Base-by-base conservation (phyloP, 2,113 vertebrate genomes). In the Clarias gariepinus region DNA sequence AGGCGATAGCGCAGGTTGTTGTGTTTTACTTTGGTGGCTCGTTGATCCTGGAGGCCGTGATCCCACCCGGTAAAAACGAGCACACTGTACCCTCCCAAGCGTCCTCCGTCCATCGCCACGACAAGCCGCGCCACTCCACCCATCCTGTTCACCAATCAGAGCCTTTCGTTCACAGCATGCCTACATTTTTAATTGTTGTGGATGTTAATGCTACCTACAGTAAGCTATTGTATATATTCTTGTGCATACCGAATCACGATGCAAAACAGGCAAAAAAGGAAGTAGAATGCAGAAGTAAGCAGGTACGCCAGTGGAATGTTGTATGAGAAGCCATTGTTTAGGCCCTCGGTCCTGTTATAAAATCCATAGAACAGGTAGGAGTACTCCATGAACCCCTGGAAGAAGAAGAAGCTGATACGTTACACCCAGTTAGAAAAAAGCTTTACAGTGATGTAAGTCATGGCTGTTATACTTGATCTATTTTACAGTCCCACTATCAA, bases 311-410 rank as follows among this genome's bases (percentile, higher is more conserved):
- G 71, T 0, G 96, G 93, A 82, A 97, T 92, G 92, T 95, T 96
- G 91, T 96, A 97, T 53, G 88, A 92, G 90, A 95, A 93, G 78
- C 82, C 87, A 0, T 8, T 19, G 84, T 85, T 89, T 15, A 28
- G 61, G 33, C 92, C 91, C 41, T 90, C 16, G 0, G 93, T 92
- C 90, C 94, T 93, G n/a, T 92, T 94, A 92, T 97, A 98, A 91
- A 92, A 97, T 21, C 97, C 97, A 1, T 97, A 98, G 91, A 98
- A 98, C 87, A 98, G 89, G 69, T 94, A 96, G 0, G 97, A 96
- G 90, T 95, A 95, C 85, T 97, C 96, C 91, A 97, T 94, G 81
- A 96, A 96, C 6, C 96, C 97, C 97, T 98, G 91, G 15, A 78
- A 68, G 82, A 85, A 61, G 5, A 84, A 0, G 66, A 25, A 47